Percentiles rank a stretch among this genome's conserved stretches.
Evolutionary conservation across 2,113 vertebrate species (phyloP).

Genomic region (Coptodon bakossiorum): DNA sequence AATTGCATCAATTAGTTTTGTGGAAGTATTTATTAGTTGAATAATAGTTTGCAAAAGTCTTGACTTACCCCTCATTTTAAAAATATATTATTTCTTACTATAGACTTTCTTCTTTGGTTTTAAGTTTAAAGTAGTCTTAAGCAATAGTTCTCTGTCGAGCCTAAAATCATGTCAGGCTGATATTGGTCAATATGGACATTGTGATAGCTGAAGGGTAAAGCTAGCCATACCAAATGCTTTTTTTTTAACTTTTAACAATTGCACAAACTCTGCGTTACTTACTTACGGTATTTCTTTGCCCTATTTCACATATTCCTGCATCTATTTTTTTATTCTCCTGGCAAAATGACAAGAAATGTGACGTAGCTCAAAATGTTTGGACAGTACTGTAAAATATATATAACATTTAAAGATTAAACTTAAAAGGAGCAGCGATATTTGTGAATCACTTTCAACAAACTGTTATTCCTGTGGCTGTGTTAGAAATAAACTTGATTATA

Average conservation of each 20-base stretch:
- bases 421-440: background rate
- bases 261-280: background rate
- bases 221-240: background rate
- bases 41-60: background rate
- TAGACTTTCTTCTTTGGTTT: background rate
- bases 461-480: background rate
- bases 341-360: background rate
- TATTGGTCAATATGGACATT: slow-evolving; percentile 84
- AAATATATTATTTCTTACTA: background rate
- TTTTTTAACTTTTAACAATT: background rate
- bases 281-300: background rate
- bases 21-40: background rate
- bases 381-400: background rate
- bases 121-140: background rate
- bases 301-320: background rate
- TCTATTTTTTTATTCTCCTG: background rate
- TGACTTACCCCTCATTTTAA: background rate
- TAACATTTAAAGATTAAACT: background rate
- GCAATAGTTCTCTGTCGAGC: slow-evolving; percentile 61
- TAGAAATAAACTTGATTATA: background rate
- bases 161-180: slow-evolving; percentile 79
- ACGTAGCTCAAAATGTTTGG: background rate
- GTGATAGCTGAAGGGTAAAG: slow-evolving; percentile 55
- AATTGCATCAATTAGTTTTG: background rate
- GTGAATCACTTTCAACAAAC: background rate